These are phyloP conservation scores for Zeus faber DNA, from an alignment of 2,113 vertebrate genomes.

Conservation along the genomic window DNA sequence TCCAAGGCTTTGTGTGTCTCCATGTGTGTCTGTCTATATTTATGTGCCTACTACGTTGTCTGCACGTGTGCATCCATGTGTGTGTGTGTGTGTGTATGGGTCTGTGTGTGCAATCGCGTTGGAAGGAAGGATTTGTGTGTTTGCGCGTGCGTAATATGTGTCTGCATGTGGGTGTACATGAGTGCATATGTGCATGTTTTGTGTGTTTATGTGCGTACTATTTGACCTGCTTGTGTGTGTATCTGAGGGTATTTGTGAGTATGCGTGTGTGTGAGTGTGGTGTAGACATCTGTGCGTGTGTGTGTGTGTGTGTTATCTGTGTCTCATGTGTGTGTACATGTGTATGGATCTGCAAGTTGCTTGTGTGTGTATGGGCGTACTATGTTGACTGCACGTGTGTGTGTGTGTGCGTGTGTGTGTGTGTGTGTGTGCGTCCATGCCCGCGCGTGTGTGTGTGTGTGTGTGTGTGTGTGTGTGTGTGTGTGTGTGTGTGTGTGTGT, in stretches of 20 bases:
- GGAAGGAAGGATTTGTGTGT: constrained; percentile 12
- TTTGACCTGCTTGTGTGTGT: too few species aligned
- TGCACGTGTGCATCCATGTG: too few species aligned
- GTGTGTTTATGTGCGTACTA: too few species aligned
- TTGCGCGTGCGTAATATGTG: too few species aligned
- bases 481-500: constrained; percentile 5
- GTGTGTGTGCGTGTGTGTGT: too few species aligned
- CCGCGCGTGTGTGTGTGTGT: background rate
- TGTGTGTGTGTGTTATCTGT: background rate
- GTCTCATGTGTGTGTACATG: constrained; percentile 1
- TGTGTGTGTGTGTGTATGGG: constrained; percentile 1
- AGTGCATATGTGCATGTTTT: too few species aligned
- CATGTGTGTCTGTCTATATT: background rate
- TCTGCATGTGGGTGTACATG: too few species aligned
- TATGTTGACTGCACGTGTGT: too few species aligned
- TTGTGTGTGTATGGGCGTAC: too few species aligned
- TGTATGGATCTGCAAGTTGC: background rate
- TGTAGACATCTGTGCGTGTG: background rate
- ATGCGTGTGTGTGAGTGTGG: too few species aligned
- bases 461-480: constrained; percentile 12
- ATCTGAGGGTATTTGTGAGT: constrained; percentile 7
- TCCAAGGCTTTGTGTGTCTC: background rate
- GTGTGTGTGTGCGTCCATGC: too few species aligned
- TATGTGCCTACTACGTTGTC: too few species aligned
- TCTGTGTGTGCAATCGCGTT: constrained; percentile 1